phyloP scores from a whole-genome alignment of 2,888 invertebrate species.

The Morpho deidamia region DNA sequence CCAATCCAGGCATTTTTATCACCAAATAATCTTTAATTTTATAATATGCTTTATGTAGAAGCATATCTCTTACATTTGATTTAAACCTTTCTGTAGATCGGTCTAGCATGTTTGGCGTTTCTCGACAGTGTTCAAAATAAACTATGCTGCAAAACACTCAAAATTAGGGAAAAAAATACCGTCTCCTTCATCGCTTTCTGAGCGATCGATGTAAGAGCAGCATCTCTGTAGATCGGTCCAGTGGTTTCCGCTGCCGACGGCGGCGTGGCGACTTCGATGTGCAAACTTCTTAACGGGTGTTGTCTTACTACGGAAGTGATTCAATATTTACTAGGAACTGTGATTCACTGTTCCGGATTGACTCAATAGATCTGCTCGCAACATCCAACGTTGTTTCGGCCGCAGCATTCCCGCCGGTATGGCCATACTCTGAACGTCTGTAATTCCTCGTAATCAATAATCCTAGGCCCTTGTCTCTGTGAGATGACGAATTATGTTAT shows the following conservation, averaged over 20 bases:
- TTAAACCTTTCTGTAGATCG: too few relatives aligned
- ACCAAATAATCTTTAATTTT: too few relatives aligned
- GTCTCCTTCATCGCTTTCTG: too few relatives aligned
- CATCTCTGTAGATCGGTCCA: not conserved
- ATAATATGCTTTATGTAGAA: too few relatives aligned
- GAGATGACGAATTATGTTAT: not conserved
- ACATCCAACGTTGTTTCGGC: slow-evolving; percentile 5
- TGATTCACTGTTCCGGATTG: slow-evolving; percentile 65
- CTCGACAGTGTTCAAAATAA: too few relatives aligned
- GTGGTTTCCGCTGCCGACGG: too few relatives aligned
- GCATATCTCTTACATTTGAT: too few relatives aligned
- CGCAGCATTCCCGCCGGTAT: slow-evolving; percentile 1
- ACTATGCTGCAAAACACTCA: too few relatives aligned
- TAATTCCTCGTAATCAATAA: not conserved
- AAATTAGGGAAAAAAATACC: too few relatives aligned
- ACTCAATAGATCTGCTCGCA: slow-evolving; percentile 34
- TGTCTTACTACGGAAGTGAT: slow-evolving; percentile 50
- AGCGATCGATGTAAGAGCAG: too few relatives aligned
- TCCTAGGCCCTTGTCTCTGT: slow-evolving; percentile 6
- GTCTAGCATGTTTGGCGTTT: too few relatives aligned
- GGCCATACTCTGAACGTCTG: not conserved
- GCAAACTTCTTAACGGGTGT: slow-evolving; percentile 8
- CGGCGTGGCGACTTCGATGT: not conserved
- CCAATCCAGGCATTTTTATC: too few relatives aligned
- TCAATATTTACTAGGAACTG: slow-evolving; percentile 62